Percentiles rank a stretch among this genome's conserved stretches.
Conservation (phyloP, 2,113 vertebrate genomes). For the Crocuta crocuta region DNA sequence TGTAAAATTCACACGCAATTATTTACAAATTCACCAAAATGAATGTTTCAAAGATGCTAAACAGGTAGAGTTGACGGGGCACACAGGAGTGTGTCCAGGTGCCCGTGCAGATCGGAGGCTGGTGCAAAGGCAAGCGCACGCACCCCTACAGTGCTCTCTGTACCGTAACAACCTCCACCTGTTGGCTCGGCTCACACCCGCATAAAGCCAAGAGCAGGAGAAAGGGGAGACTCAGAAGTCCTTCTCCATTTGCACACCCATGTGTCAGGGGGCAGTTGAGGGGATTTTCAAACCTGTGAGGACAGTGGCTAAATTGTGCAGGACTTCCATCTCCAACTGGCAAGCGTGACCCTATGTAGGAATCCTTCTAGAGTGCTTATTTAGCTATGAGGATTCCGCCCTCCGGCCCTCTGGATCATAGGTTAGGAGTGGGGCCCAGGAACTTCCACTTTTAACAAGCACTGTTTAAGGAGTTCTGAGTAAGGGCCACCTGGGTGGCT, state of each 20-base stretch:
- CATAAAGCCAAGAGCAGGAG: background rate
- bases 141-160: background rate
- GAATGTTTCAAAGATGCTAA: background rate
- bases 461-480: background rate
- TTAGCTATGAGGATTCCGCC: background rate
- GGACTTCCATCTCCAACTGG: background rate
- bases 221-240: background rate
- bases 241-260: background rate
- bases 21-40: background rate
- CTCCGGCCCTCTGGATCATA: background rate
- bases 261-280: background rate
- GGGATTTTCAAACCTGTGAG: background rate
- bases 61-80: background rate
- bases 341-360: background rate
- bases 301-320: background rate
- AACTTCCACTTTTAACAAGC: background rate
- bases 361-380: rapidly evolving
- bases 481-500: background rate
- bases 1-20: background rate
- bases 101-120: background rate
- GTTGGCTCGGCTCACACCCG: background rate
- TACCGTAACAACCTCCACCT: background rate
- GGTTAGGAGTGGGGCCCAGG: background rate
- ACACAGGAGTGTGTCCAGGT: background rate
- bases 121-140: background rate